Evolutionary conservation across 2,888 invertebrate species (phyloP).

Genomic region (Pristionchus entomophagus): DNA sequence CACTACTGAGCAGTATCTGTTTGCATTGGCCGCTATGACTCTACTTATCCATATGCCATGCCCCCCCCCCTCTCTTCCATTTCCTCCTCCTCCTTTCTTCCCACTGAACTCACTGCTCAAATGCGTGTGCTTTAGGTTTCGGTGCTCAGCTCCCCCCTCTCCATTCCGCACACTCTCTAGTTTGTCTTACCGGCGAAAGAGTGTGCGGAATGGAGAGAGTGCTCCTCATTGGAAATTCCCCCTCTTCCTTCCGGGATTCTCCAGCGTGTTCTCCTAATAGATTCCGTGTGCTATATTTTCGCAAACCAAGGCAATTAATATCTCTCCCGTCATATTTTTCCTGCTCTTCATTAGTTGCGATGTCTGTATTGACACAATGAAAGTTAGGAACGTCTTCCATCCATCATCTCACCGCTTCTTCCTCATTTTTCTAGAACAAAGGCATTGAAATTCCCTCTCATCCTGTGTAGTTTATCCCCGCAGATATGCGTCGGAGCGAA

Average conservation of each 20-base stretch:
- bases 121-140: background rate
- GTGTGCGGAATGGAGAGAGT: background rate
- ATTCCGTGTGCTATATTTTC: background rate
- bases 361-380: background rate
- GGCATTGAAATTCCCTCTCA: too few relatives aligned
- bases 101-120: background rate
- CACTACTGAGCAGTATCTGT: slow-evolving; percentile 1
- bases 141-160: background rate
- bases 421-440: background rate
- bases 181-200: background rate
- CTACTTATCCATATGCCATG: too few relatives aligned
- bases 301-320: background rate
- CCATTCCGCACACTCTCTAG: background rate
- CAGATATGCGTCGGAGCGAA: too few relatives aligned
- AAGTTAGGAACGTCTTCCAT: background rate
- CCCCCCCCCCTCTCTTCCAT: too few relatives aligned
- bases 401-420: background rate
- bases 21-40: too few relatives aligned
- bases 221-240: slow-evolving; percentile 16
- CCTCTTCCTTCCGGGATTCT: background rate
- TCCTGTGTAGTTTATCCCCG: too few relatives aligned
- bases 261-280: background rate
- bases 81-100: too few relatives aligned
- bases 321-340: background rate
- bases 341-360: background rate